Evolutionary conservation across 2,888 invertebrate genomes (phyloP), one percentile per base, ranked within the genome.

Genomic region (Drosophila neoperkinsi): DNA sequence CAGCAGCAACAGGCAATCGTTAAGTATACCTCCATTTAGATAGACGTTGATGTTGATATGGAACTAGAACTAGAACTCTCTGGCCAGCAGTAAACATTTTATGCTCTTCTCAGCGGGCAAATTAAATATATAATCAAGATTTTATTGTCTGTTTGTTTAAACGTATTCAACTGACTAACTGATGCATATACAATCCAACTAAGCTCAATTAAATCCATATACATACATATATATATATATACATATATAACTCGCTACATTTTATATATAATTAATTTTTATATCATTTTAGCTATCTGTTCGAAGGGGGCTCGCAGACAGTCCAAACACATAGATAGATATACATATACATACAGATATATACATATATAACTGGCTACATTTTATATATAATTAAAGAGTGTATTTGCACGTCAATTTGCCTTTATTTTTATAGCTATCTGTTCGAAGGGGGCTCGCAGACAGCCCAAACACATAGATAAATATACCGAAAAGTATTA

Each of bases 401-500:
- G 76, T n/a, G 77, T 71, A 77, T 78, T 52, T 36, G 3, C 41
- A 43, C 18, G 49, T 55, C 73, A 78, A 10, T 34, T 11, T 25
- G 38, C 6, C 9, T 31, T 50, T 25, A 10, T 50, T 41, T 50
- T 28, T 51, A 33, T 52, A 25, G 18, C 21, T 31, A 21, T 64
- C 25, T 55, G 13, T 46, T 28, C 21, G 28, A 61, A 18, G 21
- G 77, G 77, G 77, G 77, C 77, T 67, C 81, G 77, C 66, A 50
- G 50, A 51, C 41, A 31, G 38, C 30, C 28, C 33, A 60, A 33
- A 58, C 38, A 41, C 30, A 41, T 38, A 59, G 16, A 28, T n/a
- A 60, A 5, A 38, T 30, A n/a, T n/a, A 57, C 30, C n/a, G 34
- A 65, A 70, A 49, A 61, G 28, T 58, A 56, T 59, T 67, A 55